Percentiles rank a stretch among this genome's conserved stretches.
Evolutionary conservation across 2,113 vertebrate species (phyloP).

Genomic region (Ammospiza caudacuta): DNA sequence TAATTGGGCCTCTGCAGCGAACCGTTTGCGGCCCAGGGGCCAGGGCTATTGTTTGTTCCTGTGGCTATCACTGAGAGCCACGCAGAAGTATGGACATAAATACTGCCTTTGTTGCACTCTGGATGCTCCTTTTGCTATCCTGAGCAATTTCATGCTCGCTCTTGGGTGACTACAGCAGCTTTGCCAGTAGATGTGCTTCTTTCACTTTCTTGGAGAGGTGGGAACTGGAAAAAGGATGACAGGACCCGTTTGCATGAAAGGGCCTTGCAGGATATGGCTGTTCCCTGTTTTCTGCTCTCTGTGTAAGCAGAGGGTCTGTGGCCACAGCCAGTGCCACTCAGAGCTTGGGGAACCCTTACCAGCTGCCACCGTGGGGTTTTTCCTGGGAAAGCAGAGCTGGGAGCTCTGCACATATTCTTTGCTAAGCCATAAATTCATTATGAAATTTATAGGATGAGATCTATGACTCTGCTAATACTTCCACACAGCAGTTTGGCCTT

Average conservation of each 20-base stretch:
- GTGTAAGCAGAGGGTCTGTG: neutral
- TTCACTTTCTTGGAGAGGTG: neutral
- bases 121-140: constrained; percentile 56
- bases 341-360: constrained; percentile 25
- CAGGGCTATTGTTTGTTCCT: constrained; percentile 50
- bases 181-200: neutral
- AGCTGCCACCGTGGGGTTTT: neutral
- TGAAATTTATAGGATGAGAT: constrained; percentile 26
- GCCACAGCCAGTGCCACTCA: neutral
- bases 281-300: constrained; percentile 4
- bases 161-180: neutral
- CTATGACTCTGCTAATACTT: constrained; percentile 35
- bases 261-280: constrained; percentile 1
- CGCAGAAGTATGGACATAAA: constrained; percentile 4
- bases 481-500: constrained; percentile 23
- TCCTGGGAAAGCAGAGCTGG: constrained; percentile 11
- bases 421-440: constrained; percentile 23
- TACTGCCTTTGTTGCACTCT: neutral
- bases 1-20: constrained; percentile 40
- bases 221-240: neutral
- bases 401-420: constrained; percentile 22
- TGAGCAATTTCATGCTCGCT: neutral
- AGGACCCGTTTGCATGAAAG: neutral
- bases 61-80: neutral
- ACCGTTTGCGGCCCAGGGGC: constrained; percentile 25